Evolutionary conservation across 2,888 invertebrate species (phyloP).

Genomic region (Imbricaverruca yamaguchii): DNA sequence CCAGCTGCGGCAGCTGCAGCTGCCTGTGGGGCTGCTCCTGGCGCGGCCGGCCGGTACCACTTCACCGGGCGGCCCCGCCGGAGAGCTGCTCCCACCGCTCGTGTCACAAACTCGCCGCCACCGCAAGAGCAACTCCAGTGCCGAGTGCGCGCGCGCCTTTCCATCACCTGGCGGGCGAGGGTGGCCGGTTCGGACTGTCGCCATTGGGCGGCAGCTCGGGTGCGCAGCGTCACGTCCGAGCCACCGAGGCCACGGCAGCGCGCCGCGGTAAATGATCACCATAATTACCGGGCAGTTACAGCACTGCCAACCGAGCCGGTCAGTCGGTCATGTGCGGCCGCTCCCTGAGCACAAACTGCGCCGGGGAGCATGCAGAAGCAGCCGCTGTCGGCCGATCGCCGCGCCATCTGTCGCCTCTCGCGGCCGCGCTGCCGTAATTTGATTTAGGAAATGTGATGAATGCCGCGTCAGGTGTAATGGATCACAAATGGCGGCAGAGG

Average conservation of each 20-base stretch:
- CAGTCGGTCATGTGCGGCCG: too few species aligned
- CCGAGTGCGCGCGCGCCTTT: not conserved
- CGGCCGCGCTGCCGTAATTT: not conserved
- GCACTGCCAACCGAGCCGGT: not conserved
- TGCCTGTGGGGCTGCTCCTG: too few species aligned
- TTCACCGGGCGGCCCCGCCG: too few species aligned
- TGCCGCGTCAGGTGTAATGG: constrained; percentile 20
- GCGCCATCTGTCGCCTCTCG: constrained; percentile 1
- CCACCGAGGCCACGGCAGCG: not conserved
- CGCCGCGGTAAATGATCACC: not conserved
- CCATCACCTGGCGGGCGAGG: not conserved
- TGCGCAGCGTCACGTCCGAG: not conserved
- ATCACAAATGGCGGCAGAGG: not conserved
- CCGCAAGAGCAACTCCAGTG: not conserved
- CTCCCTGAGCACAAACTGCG: too few species aligned
- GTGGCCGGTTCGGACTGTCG: not conserved
- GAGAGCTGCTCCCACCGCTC: not conserved
- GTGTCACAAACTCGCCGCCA: not conserved
- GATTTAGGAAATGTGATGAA: constrained; percentile 15
- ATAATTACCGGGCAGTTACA: not conserved
- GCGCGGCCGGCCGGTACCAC: too few species aligned
- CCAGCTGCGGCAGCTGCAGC: too few species aligned
- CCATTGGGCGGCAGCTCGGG: not conserved
- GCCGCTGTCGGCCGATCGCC: not conserved
- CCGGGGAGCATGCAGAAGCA: too few species aligned